Evolutionary conservation across 92 coral and sea anemone genomes (phyloP), one percentile per base, ranked within the genome.

Genomic region (Paramuricea clavata): DNA sequence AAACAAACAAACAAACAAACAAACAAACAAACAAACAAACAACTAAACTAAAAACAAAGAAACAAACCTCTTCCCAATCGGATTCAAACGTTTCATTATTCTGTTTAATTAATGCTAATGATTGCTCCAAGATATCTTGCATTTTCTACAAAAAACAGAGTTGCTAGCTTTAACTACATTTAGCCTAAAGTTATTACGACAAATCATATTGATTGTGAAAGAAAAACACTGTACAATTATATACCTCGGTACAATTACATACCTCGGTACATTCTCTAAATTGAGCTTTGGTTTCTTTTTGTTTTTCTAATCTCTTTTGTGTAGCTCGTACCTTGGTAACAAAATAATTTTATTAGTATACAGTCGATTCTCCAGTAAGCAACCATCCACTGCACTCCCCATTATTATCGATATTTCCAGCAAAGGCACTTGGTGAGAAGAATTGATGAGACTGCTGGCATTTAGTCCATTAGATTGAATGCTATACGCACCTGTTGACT

Each of bases 11-110:
- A 13, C 61, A 52, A 3, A 60, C 21, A 22, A n/a, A 60, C 2
- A 60, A 60, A 26, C 12, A 60, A 60, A 25, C 6, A 57, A 57
- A 57, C 68, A 0, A 23, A 26, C 33, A 60, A 23, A 60, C 31
- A 60, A 22, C 9, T 15, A 60, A 28, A 60, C 12, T 17, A 22
- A 33, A 67, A 16, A 67, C 36, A 67, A 15, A 3, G 12, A 74
- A 74, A 74, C 81, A 49, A n/a, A 74, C 81, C 81, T 74, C 81
- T 43, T 49, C n/a, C 60, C 60, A 74, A 31, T 74, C 11, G 12
- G 32, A 43, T 52, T 74, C 21, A 19, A 43, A 26, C 9, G 59
- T 16, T 41, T 44, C 39, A 43, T 6, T 74, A 25, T 74, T 36
- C 59, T 74, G 33, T 19, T 34, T 19, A 13, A 72, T 72, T 42